Evolutionary conservation across 2,888 invertebrate genomes (phyloP), one percentile per base, ranked within the genome.

Genomic region (Alviniconcha strummeri): DNA sequence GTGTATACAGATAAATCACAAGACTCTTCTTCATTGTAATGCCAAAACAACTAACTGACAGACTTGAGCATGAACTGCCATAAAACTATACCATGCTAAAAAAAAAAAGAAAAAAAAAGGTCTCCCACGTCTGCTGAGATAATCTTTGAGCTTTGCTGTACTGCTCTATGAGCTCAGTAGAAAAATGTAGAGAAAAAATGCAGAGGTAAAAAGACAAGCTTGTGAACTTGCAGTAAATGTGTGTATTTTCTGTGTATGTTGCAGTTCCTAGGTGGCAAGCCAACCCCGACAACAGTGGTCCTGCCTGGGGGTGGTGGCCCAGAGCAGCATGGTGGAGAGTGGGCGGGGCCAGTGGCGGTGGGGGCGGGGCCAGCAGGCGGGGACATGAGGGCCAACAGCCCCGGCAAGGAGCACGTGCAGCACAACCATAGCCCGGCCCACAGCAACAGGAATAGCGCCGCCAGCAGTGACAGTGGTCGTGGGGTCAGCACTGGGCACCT

Each of bases 391-490:
- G 89, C 90, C 15, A 83, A 88, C 19, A 89, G 90, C 81, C 90
- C 89, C 17, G 85, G 84, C 84, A 89, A 89, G 78, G 90, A 91
- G 54, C 78, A 79, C 64, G 52, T 64, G 64, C 77, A 60, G 67
- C 69, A 69, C 81, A 82, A 67, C 85, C 91, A 90, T 84, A 92
- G 92, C 86, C 92, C 92, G 0, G 89, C 88, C 77, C 90, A 90
- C 86, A 92, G 92, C 87, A 92, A 93, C 87, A 87, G 93, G 54
- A 93, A 93, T 89, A 92, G 92, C 85, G 91, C 91, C 55, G 92
- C 92, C 81, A 92, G 92, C 88, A 91, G 90, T 78, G 92, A 92
- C 87, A 92, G 92, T 86, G 93, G 93, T 19, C 88, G 93, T 19
- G 91, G 92, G 15, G 84, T 88, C 75, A 89, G 90, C 81, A 89